Evolutionary conservation across 1,140 invertebrate genomes (phyloP), one percentile per base, ranked within the genome.

Genomic region (Drosophila saltans): DNA sequence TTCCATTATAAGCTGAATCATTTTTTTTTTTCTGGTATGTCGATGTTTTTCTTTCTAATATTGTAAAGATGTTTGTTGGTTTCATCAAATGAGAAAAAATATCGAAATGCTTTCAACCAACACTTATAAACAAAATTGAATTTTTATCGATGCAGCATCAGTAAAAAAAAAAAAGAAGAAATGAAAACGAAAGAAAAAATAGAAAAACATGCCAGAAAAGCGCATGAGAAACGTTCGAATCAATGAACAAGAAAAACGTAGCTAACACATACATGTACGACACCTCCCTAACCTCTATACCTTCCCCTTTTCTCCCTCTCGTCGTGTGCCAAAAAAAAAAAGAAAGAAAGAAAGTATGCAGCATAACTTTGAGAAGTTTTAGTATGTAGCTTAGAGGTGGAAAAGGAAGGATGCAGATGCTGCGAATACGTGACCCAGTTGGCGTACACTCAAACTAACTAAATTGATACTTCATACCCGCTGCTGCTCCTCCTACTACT

Each of bases 181-280:
- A 59, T 41, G 57, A 55, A 62, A 41, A 56, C 6, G 8, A 36
- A 58, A 26, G 28, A 67, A 55, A 33, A 52, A 66, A 66, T 28
- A 56, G 43, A 41, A 71, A 75, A 74, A 73, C 64, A 77, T 71
- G 70, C 21, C 58, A 33, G 57, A 45, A 73, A 72, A 45, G 74
- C 30, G 67, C 70, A 77, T 65, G 64, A 69, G 56, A 78, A 67
- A 82, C 56, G 66, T 74, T 57, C 70, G 70, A 80, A 73, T 86
- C 83, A 86, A 86, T 86, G 79, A 86, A 80, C 82, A 86, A 86
- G 83, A 86, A 86, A 86, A 86, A 75, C 79, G 79, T 80, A 77
- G 57, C 52, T 36, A 56, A 48, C 55, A 66, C 62, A 68, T 33
- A 77, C n/a, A 48, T 24, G 24, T 36, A 16, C 41, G 28, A 30